phyloP scores from a whole-genome alignment of 2,113 vertebrate genomes.

The Thinocorus orbignyianus region DNA sequence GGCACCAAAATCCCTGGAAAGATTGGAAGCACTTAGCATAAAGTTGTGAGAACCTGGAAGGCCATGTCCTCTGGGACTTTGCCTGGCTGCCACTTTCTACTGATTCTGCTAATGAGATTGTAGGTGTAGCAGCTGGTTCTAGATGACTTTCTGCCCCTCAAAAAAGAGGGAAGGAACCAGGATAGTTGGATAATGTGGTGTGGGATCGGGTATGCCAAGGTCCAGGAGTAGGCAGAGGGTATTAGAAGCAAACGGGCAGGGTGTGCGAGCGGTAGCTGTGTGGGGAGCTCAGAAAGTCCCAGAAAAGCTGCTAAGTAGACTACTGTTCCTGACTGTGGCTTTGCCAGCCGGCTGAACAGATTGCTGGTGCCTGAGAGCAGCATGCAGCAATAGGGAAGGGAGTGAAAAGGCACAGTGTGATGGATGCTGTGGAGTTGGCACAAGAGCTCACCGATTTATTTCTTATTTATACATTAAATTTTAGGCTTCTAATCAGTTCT shows the following conservation, averaged over 20 bases:
- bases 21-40: fast-evolving
- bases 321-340: not conserved
- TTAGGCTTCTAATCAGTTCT: not conserved
- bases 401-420: not conserved
- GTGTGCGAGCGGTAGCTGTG: not conserved
- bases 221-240: not conserved
- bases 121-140: not conserved
- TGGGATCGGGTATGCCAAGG: fast-evolving
- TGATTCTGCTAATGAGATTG: not conserved
- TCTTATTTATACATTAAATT: not conserved
- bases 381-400: not conserved
- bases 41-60: not conserved
- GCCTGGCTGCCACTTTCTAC: not conserved
- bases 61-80: fast-evolving
- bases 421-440: fast-evolving
- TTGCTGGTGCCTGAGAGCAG: not conserved
- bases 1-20: not conserved
- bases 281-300: not conserved
- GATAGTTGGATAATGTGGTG: fast-evolving
- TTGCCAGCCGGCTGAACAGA: constrained; percentile 46
- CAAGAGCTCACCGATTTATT: not conserved
- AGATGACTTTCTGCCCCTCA: not conserved
- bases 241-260: not conserved
- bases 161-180: not conserved
- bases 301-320: constrained; percentile 4